Base-by-base conservation (phyloP, 2,888 invertebrate species). In the Cylloceria caligata region DNA sequence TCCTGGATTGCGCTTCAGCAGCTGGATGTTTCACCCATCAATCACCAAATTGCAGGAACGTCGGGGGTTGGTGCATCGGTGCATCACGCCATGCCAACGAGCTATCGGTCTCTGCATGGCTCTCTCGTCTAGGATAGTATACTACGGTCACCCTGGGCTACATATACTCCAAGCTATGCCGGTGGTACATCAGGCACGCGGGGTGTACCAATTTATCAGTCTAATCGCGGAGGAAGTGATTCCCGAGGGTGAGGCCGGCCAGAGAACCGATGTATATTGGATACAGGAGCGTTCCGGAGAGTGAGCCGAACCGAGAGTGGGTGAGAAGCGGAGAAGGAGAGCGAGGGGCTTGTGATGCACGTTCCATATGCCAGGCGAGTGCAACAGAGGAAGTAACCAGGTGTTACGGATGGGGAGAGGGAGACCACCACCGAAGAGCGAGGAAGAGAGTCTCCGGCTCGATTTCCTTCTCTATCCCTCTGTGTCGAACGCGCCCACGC, bases 211-310 rank as follows among this genome's bases (percentile, higher is more conserved):
- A 88, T 89, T 89, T 87, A 89, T 88, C 88, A 86, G 87, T 87
- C 87, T 88, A 88, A 89, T 88, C 88, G 86, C 81, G 84, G 84
- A 87, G 87, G 87, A 89, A 88, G 84, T 85, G 87, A 88, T 88
- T 87, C 86, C 86, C 84, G 49, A 81, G 79, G 79, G 71, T 72
- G 57, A 49, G 75, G 62, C 60, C 72, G 82, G 75, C 13, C 27
- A 11, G 39, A 52, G 62, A 39, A 60, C 34, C 42, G 42, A 62
- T 49, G 16, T 62, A 55, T 55, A 77, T 72, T 64, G 57, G 49
- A 60, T 47, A 27, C 62, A 19, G 5, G 67, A 47, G 60, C 34
- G 78, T 65, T 68, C 47, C 73, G 24, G 21, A 42, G 16, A 49
- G 52, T 69, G 57, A 73, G 47, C 55, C 3, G 55, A 67, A 75